These are phyloP conservation scores for Diprion similis DNA, from an alignment of 1,140 invertebrate genomes.

Conservation along the genomic window DNA sequence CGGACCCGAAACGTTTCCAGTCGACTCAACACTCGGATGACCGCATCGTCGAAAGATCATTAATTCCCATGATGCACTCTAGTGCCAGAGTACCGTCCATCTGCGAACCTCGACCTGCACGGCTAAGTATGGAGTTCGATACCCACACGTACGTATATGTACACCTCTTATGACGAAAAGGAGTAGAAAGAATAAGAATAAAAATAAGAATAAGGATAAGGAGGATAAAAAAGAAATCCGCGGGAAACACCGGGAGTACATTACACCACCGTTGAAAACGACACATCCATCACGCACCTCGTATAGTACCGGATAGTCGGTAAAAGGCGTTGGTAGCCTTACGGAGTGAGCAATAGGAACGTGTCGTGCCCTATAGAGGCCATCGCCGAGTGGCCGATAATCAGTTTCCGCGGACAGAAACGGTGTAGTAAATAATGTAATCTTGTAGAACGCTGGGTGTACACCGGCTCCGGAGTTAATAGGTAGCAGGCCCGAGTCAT, in stretches of 20 bases:
- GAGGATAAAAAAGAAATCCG: background rate
- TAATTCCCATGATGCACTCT: too few relatives aligned
- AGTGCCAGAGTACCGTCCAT: too few relatives aligned
- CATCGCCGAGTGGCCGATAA: conserved; percentile 18
- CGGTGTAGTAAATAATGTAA: conserved; percentile 49
- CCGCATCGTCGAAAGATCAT: too few relatives aligned
- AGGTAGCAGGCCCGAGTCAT: conserved; percentile 37
- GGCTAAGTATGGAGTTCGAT: too few relatives aligned
- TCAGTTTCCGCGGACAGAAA: conserved; percentile 33
- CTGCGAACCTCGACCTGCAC: too few relatives aligned
- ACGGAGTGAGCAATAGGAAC: conserved; percentile 2
- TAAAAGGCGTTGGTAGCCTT: background rate
- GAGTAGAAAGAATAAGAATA: too few relatives aligned
- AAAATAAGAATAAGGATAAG: too few relatives aligned
- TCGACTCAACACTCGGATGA: too few relatives aligned
- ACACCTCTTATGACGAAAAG: too few relatives aligned
- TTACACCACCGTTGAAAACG: background rate
- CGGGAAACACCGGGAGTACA: background rate
- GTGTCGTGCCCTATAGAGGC: conserved; percentile 4
- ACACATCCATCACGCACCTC: background rate
- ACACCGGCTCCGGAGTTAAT: conserved; percentile 44
- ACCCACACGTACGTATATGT: too few relatives aligned
- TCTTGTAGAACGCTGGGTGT: conserved; percentile 40
- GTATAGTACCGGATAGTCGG: background rate
- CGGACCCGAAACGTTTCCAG: too few relatives aligned